Conservation (phyloP, 2,797 vertebrate genomes). For the Glyptemys insculpta region DNA sequence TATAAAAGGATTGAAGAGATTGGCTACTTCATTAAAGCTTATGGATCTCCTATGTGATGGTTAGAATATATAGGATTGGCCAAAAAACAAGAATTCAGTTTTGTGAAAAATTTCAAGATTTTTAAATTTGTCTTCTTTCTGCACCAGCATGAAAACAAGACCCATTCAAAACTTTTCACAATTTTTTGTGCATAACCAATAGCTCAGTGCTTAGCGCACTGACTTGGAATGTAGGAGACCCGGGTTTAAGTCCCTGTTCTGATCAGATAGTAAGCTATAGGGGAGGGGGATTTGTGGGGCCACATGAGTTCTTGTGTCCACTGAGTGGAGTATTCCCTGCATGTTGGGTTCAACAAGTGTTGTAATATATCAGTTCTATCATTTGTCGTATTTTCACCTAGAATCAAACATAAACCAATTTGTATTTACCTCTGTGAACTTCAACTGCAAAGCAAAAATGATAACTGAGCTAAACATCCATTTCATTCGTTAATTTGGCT, state of each 20-base stretch:
- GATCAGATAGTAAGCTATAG: too few relatives aligned
- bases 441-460: background rate
- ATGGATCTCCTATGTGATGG: background rate
- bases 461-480: background rate
- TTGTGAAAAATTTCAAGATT: background rate
- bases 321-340: background rate
- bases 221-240: background rate
- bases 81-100: background rate
- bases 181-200: background rate
- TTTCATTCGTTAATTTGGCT: background rate
- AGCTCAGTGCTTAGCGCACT: background rate
- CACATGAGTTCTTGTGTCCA: background rate
- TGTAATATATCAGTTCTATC: background rate
- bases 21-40: background rate
- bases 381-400: background rate
- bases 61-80: background rate
- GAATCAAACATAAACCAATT: too few relatives aligned
- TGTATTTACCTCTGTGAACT: background rate
- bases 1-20: background rate
- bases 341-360: background rate
- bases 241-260: background rate
- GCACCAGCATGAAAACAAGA: background rate
- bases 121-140: background rate
- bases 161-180: too few relatives aligned
- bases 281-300: too few relatives aligned